Evolutionary conservation across 2,888 invertebrate genomes (phyloP).

Genomic region (Mimachlamys varia): DNA sequence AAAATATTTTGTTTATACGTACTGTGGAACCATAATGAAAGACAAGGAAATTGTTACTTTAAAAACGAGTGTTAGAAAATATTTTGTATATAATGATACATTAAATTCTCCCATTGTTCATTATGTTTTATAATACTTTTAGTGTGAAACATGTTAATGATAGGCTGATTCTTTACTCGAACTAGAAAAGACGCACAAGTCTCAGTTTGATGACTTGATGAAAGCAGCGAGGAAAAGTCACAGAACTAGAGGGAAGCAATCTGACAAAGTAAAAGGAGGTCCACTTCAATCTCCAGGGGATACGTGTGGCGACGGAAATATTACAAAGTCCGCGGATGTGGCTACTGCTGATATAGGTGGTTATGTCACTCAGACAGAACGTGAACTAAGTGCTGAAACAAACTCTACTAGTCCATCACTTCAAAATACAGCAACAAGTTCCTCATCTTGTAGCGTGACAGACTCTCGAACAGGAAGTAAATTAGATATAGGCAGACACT

Average conservation of each 20-base stretch:
- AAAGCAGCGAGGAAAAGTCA: constrained; percentile 41
- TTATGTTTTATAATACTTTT: too few relatives aligned
- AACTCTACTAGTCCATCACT: background rate
- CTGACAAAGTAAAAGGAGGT: background rate
- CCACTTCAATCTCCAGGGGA: background rate
- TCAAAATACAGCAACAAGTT: background rate
- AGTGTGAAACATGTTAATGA: background rate
- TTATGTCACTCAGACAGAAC: background rate
- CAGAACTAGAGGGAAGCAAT: background rate
- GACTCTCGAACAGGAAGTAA: background rate
- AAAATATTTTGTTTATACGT: too few relatives aligned
- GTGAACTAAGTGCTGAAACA: background rate
- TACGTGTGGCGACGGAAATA: background rate
- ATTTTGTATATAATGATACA: too few relatives aligned
- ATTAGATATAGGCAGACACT: background rate
- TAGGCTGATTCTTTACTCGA: background rate
- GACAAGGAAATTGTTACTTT: too few relatives aligned
- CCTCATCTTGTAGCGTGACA: background rate
- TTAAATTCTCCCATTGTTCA: too few relatives aligned
- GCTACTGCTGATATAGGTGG: background rate
- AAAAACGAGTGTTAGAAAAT: too few relatives aligned
- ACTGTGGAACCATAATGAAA: too few relatives aligned
- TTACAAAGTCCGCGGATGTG: background rate
- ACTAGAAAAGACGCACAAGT: constrained; percentile 51
- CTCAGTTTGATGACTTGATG: constrained; percentile 52